Base-by-base conservation (phyloP, 2,113 vertebrate genomes). In the Proterorhinus semilunaris region DNA sequence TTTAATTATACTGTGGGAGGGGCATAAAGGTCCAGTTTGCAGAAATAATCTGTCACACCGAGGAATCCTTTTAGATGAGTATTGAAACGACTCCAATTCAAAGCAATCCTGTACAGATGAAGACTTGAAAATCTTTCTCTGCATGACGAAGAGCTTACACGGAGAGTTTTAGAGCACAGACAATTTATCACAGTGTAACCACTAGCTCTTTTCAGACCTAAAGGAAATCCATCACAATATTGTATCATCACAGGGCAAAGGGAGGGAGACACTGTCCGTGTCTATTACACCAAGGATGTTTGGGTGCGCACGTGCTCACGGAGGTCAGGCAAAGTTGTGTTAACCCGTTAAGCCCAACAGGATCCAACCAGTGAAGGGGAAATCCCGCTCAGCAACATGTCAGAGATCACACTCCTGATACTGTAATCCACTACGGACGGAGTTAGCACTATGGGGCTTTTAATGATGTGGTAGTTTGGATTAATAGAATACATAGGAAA, bases 311-410 rank as follows among this genome's bases (percentile, higher is more conserved):
- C 65, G 4, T 36, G 27, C 27, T 36, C 27, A 36, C 36, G 69
- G 78, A 71, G 78, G 72, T 84, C 76, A 76, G 66, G 71, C 48
- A 74, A 59, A 68, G 74, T 71, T 83, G 68, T 74, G 61, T 77
- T 83, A 78, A 81, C 72, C 75, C 74, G 13, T 72, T 75, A 55
- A 68, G 64, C 55, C 48, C 42, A 79, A 78, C 63, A 81, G 69
- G 74, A 76, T 73, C 78, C 62, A 42, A 7, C 16, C 4, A 0
- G 52, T 7, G 36, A 48, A 42, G 43, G 57, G 69, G 69, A 83
- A 89, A 87, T 87, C 79, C 78, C 77, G 58, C 50, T 17, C 66
- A 65, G 50, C 48, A 52, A 61, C 67, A 46, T 65, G 75, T 71
- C 48, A 77, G 62, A 76, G 59, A 67, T 83, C 75, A 72, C 66